Base-by-base conservation (phyloP, 2,797 vertebrate genomes). In the Schizopygopsis malacanthus region DNA sequence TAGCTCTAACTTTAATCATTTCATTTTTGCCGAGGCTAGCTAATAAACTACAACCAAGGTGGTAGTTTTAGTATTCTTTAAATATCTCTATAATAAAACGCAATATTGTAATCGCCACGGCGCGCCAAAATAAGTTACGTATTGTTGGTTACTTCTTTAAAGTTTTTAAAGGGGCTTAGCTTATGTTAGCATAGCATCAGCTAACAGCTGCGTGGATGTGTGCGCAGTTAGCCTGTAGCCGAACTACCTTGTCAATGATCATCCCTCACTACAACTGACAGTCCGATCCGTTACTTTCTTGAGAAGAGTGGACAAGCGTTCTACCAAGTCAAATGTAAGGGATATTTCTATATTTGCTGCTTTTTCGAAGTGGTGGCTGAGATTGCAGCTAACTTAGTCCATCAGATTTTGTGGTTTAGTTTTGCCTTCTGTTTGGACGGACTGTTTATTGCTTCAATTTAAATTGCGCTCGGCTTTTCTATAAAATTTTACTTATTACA, bases 1-100 rank as follows among this genome's bases (percentile, higher is more conserved):
- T 82, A 59, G 75, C 50, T 67, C 54, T 89, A 90, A 89, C 87
- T 89, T 90, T 89, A 37, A 12, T 82, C 69, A 16, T 76, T 85
- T 90, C 52, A 72, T 65, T 73, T 71, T 78, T 63, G 4, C 11
- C 79, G 56, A 73, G 56, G 79, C 45, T 76, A 61, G 20, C n/a
- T 5, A 15, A 6, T 13, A 22, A 67, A 52, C 18, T 15, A n/a
- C 13, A 3, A 13, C 2, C 22, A 18, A 22, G 22, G 50, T 25
- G 54, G 22, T 47, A 22, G 25, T 33, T 50, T 79, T 18, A 10
- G 6, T 9, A 22, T 39, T 73, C 4, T 52, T 80, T 50, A 13
- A 13, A 43, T 56, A 7, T 28, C 18, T 63, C 2, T 54, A 33
- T 18, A 12, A 20, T 37, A 37, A 33, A 73, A 25, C 39, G 43